Evolutionary conservation across 1,140 invertebrate genomes (phyloP), one percentile per base, ranked within the genome.

Genomic region (Diachasma alloeum): DNA sequence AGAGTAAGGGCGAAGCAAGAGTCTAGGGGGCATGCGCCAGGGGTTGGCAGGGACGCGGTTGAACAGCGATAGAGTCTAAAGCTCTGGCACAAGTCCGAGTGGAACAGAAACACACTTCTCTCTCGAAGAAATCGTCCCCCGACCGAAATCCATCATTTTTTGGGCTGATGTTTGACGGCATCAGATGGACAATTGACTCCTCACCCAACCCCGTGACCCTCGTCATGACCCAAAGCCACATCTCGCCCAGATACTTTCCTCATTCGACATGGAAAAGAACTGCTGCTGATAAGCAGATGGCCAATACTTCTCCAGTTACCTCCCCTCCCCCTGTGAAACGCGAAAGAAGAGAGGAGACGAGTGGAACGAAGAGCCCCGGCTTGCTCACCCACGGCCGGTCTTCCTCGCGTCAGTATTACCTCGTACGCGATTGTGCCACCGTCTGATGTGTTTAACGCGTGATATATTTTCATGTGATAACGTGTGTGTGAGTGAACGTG

Each of bases 41-140:
- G 59, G 59, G 59, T 63, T 63, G 59, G 59, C 59, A 63, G 59
- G 59, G 59, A 63, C 59, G 59, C 59, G 8, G 59, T 63, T 63
- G 19, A 63, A 63, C 22, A 26, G 24, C 19, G 59, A 63, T 22
- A 31, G 59, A 24, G 8, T 26, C 1, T 26, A 31, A 63, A 19
- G 0, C 11, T 15, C 19, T 8, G 5, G 19, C 19, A 15, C 59
- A 31, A 63, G 59, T 63, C 5, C 6, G 31, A 31, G 31, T 31
- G 31, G 10, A 19, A 63, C 59, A 24, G 24, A 63, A 31, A 63
- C 24, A 31, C n/a, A n/a, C n/a, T n/a, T 56, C 19, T 6, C 2
- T 10, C 8, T 8, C 15, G 8, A 26, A 63, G 10, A 15, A 63
- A 63, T 63, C 19, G 24, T 31, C 59, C 59, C 24, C 59, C 8